Base-by-base conservation (phyloP, 2,797 vertebrate species). In the Coregonus suidteri region DNA sequence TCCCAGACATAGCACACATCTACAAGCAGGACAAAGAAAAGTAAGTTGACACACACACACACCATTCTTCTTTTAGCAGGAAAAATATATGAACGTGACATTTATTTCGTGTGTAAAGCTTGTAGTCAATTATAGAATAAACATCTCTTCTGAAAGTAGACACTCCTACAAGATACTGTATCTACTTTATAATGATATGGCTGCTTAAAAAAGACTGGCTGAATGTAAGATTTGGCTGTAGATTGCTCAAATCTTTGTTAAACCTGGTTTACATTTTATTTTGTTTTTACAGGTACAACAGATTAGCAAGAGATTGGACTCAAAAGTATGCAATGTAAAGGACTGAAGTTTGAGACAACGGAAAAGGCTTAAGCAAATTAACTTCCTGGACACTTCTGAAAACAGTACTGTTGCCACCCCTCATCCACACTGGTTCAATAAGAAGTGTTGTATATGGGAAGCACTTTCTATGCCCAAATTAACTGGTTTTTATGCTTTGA, bases 21-120 rank as follows among this genome's bases (percentile, higher is more conserved):
- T 95, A 94, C 85, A 95, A 94, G 88, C 86, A 89, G 7, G 92
- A 95, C 88, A 91, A 92, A 89, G 84, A 90, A 72, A 92, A 88
- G 94, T 93, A 71, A 89, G 92, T 89, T 5, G n/a, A n/a, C 56
- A 2, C 20, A 73, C 75, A 30, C 16, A 0, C 11, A 37, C n/a
- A 20, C 37, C 18, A 70, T 16, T 51, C 1, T 47, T 47, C 7
- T 47, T 47, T 13, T 47, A 47, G 41, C 41, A 47, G 9, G 41
- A 47, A 47, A 47, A 47, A 47, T 47, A 47, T 3, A 47, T 47
- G 41, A 47, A 47, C 41, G 9, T 47, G 41, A 47, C 41, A 47
- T 47, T 47, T 6, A 7, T 47, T 47, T 47, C 7, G 9, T 47
- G 9, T 47, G 41, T 47, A 47, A 9, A 13, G 9, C 41, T 11